Base-by-base conservation (phyloP, 2,113 vertebrate genomes). In the Tenrec ecaudatus region DNA sequence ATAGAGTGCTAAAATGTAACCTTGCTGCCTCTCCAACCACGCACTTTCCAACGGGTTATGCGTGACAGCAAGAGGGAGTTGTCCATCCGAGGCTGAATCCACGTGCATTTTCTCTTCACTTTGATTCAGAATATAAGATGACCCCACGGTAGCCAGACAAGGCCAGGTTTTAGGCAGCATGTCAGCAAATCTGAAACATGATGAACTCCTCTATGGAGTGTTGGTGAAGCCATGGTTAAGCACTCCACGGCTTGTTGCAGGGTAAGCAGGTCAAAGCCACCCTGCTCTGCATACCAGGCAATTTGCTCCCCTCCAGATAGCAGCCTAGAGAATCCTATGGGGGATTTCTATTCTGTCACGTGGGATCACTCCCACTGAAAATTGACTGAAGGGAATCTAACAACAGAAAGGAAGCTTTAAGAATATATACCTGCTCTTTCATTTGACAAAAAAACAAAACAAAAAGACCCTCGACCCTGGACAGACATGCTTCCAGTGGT, bases 121-220 rank as follows among this genome's bases (percentile, higher is more conserved):
- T 53, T 10, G 76, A 64, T 10, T 86, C 79, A 57, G 71, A 71
- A 38, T 95, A 95, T 88, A 85, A 95, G 75, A 40, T 94, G 88
- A 90, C 79, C 95, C 95, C 88, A 94, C 93, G 93, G 91, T 86
- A 94, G 82, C 29, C 47, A 62, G 58, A 78, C 38, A 82, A 16
- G 77, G 4, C 92, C 62, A 60, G 40, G 53, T 80, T 96, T 94
- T 86, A 85, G 40, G 60, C 90, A 92, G 84, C 40, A 66, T 95
- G 77, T 84, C 9, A 33, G 92, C 47, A 94, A 94, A 95, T 40
- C 76, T 62, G 69, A 95, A 96, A 92, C 60, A 29, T 15, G 94
- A 60, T 90, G 92, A 88, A 1, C 3, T 89, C 87, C 84, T 92
- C 82, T 68, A 86, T 16, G 27, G 27, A 68, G 12, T 69, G 68